A percentile compares a stretch with the other conserved stretches of the same genome.
Conservation (phyloP, 1,140 invertebrate genomes). For the Drosophila auraria region DNA sequence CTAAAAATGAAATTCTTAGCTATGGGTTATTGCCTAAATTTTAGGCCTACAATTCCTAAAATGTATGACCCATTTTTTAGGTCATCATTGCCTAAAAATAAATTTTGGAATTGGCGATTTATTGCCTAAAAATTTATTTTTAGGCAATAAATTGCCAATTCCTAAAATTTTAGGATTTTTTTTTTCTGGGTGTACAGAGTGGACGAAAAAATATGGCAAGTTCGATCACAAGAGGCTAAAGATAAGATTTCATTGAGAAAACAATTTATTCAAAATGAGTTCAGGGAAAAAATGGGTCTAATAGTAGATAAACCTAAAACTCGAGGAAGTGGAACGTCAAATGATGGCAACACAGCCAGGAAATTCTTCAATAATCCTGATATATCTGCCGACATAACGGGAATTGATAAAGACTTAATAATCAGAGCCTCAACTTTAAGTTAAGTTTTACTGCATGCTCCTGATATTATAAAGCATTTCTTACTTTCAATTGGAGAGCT, state of each 20-base stretch:
- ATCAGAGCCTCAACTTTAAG: conserved; percentile 10
- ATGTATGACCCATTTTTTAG: too few relatives aligned
- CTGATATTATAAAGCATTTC: neutral
- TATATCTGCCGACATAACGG: conserved; percentile 15
- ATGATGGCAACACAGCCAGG: conserved; percentile 18
- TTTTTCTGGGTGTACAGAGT: too few relatives aligned
- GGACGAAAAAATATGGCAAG: conserved; percentile 11
- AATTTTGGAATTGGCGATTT: too few relatives aligned
- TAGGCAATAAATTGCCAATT: too few relatives aligned
- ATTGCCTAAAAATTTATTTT: too few relatives aligned
- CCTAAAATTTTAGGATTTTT: too few relatives aligned
- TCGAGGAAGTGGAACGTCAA: conserved; percentile 6
- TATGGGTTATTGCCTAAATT: too few relatives aligned
- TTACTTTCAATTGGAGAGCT: conserved; percentile 14
- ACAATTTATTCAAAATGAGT: conserved; percentile 9
- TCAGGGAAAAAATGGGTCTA: conserved; percentile 14
- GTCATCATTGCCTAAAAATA: too few relatives aligned
- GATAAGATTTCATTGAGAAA: conserved; percentile 16
- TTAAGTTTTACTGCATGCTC: conserved; percentile 11
- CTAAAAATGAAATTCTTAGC: too few relatives aligned
- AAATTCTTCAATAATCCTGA: conserved; percentile 15
- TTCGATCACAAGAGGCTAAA: conserved; percentile 15
- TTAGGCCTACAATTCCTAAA: too few relatives aligned
- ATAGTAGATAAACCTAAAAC: conserved; percentile 21
- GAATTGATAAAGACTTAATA: conserved; percentile 13